Conservation (phyloP, 2,888 invertebrate genomes). For the Drosophila nr. perissopoda region DNA sequence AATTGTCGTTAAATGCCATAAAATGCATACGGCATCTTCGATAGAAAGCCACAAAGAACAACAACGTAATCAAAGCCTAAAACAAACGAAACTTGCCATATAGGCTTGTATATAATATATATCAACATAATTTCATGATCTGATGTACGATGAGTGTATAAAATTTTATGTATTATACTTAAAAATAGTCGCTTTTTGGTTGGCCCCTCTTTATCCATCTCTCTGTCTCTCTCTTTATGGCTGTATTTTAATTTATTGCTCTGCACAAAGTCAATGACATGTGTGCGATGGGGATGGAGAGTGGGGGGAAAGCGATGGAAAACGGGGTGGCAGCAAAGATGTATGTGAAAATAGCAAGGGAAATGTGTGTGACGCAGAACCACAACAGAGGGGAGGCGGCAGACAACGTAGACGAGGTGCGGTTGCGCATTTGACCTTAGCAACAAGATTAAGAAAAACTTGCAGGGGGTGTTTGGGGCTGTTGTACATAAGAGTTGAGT, state of each 20-base stretch:
- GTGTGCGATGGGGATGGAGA: conserved; percentile 17
- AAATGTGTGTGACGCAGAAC: conserved; percentile 53
- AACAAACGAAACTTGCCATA: conserved; percentile 52
- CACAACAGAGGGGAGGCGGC: not conserved
- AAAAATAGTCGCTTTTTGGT: conserved; percentile 54
- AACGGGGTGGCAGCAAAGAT: conserved; percentile 14
- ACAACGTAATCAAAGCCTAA: conserved; percentile 36
- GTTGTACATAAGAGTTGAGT: not conserved
- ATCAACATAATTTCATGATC: conserved; percentile 34
- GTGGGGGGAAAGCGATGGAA: not conserved
- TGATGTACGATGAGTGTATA: conserved; percentile 36
- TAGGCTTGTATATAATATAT: conserved; percentile 4
- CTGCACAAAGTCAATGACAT: conserved; percentile 67
- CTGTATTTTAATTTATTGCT: conserved; percentile 63
- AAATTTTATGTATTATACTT: conserved; percentile 55
- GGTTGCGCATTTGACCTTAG: conserved; percentile 41
- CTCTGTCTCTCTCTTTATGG: conserved; percentile 50
- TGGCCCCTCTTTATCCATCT: conserved; percentile 42
- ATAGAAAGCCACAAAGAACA: conserved; percentile 22
- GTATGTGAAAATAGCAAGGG: conserved; percentile 29
- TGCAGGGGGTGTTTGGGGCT: not conserved
- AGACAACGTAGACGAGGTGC: not conserved
- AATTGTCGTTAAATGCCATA: conserved; percentile 63
- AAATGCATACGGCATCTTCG: conserved; percentile 41
- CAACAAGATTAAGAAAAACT: conserved; percentile 26